phyloP scores from a whole-genome alignment of 2,113 vertebrate genomes.

The Mus pahari region DNA sequence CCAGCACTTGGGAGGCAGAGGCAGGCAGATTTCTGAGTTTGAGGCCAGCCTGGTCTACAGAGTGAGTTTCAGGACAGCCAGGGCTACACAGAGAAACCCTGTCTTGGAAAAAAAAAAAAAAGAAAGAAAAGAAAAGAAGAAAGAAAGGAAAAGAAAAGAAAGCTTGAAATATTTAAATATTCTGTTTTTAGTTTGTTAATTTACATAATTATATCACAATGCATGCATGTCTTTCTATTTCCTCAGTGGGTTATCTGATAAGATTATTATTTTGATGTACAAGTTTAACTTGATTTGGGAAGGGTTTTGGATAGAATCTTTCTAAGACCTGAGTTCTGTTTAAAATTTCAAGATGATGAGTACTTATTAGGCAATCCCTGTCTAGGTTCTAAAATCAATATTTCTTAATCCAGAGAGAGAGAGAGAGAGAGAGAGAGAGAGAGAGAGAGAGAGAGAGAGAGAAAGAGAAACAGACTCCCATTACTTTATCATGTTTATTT shows the following conservation, averaged over 20 bases:
- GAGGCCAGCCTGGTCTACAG: too few relatives aligned
- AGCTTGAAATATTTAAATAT: constrained; percentile 6
- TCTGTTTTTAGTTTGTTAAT: neutral
- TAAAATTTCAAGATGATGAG: neutral
- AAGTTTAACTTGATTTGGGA: neutral
- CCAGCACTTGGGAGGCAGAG: too few relatives aligned
- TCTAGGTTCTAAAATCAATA: neutral
- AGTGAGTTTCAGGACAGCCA: too few relatives aligned
- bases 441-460: too few relatives aligned
- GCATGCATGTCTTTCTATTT: neutral
- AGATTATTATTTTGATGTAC: neutral
- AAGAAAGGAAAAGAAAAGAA: too few relatives aligned
- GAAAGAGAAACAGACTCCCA: neutral
- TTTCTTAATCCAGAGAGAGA: neutral
- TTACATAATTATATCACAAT: neutral
- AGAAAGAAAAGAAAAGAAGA: too few relatives aligned
- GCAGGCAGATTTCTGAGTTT: too few relatives aligned
- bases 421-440: fast-evolving
- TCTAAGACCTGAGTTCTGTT: neutral
- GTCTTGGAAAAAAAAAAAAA: too few relatives aligned
- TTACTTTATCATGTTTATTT: neutral
- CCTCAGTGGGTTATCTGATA: neutral
- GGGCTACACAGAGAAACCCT: too few relatives aligned
- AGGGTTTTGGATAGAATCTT: neutral
- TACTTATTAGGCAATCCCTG: neutral